Evolutionary conservation across 2,888 invertebrate genomes (phyloP), one percentile per base, ranked within the genome.

Genomic region (Cerastis leucographa): DNA sequence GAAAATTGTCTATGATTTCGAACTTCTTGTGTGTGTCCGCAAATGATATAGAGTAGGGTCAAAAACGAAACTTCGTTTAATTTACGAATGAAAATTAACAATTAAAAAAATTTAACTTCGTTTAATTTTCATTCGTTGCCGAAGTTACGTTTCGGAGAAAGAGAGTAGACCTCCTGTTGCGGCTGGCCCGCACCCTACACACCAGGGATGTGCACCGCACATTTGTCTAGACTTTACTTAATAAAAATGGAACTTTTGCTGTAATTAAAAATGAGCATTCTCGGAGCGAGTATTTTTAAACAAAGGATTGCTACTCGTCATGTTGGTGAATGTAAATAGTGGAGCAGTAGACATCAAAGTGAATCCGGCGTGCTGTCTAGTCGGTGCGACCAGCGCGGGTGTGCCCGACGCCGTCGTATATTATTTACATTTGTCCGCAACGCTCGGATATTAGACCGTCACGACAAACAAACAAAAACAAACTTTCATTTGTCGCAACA

Each of bases 311-410:
- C 17, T 5, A 59, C 22, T 56, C 7, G 17, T 12, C 3, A 56
- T 49, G 46, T 46, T 14, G 61, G 22, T 42, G 29, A 65, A 54
- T 22, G 64, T 19, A 76, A 76, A 71, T 69, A 76, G 35, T 71
- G n/a, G 25, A 44, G n/a, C 40, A 71, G 17, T 29, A n/a, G n/a
- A 78, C 29, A 17, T 71, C 42, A 56, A 66, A 62, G n/a, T 12
- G 17, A 14, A 42, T 17, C 19, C 17, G 17, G 68, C 14, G 12
- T 29, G 14, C 7, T 25, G 17, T 22, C 19, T 25, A n/a, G 11
- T 12, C 22, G 29, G 51, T 14, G 22, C 22, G 12, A 0, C 25
- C 29, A 5, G 11, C 3, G 29, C 22, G 12, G 25, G 22, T 6
- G 17, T 29, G 29, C 17, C 19, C 6, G 49, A n/a, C 59, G 14